Conservation (phyloP, 2,888 invertebrate species). For the Dasypolia templi region DNA sequence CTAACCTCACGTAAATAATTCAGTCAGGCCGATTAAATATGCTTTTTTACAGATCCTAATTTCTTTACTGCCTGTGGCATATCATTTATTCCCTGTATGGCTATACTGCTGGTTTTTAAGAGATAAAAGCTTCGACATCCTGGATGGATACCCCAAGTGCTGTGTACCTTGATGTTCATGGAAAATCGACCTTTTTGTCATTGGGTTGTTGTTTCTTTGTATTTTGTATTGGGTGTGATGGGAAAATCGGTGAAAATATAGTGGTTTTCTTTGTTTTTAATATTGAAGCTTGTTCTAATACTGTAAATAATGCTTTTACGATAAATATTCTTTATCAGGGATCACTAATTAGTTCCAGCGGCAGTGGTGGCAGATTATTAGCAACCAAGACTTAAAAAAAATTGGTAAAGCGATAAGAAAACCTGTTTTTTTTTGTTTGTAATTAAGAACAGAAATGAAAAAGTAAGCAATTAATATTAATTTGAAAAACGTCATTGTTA, state of each 20-base stretch:
- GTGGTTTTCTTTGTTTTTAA: not conserved
- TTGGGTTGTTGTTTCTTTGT: not conserved
- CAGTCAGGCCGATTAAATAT: slow-evolving; percentile 55
- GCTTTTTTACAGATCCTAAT: slow-evolving; percentile 61
- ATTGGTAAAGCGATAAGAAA: too few relatives aligned
- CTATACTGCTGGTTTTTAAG: slow-evolving; percentile 44
- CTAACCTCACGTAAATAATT: slow-evolving; percentile 53
- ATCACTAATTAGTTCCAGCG: too few relatives aligned
- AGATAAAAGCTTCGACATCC: slow-evolving; percentile 37
- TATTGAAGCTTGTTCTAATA: not conserved
- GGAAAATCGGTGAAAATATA: not conserved
- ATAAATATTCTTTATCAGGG: too few relatives aligned
- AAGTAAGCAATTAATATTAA: too few relatives aligned
- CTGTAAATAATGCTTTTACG: too few relatives aligned
- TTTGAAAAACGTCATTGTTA: too few relatives aligned
- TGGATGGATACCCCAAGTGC: slow-evolving; percentile 42
- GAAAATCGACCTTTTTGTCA: slow-evolving; percentile 4
- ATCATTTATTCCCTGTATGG: slow-evolving; percentile 61
- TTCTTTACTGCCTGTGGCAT: slow-evolving; percentile 50
- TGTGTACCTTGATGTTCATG: slow-evolving; percentile 26
- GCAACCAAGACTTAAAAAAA: too few relatives aligned
- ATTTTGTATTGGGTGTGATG: not conserved
- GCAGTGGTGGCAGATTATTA: too few relatives aligned
- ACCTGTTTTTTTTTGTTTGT: too few relatives aligned
- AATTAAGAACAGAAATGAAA: too few relatives aligned